A percentile compares a stretch with the other conserved stretches of the same genome.
Conservation (phyloP, 2,888 invertebrate species). For the Deilephila porcellus region DNA sequence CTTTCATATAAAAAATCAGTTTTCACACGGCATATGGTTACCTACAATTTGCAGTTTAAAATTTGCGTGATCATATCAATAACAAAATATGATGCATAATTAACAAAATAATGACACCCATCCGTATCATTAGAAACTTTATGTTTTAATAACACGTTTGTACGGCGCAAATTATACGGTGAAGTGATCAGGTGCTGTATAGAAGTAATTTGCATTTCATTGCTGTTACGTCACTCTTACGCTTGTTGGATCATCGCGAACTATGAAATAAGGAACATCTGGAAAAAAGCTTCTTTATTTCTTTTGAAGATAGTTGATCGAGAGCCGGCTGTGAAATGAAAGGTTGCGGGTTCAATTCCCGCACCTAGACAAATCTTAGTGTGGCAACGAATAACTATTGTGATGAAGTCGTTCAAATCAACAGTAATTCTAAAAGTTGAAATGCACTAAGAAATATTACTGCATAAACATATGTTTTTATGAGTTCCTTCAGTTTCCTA, state of each 20-base stretch:
- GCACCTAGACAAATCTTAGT: too few species aligned
- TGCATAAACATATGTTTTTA: neutral
- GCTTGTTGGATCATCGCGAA: slow-evolving; percentile 65
- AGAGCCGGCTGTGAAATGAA: too few species aligned
- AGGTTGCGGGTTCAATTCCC: too few species aligned
- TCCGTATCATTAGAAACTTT: neutral
- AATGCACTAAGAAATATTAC: neutral
- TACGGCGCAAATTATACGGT: slow-evolving; percentile 10
- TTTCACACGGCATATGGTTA: slow-evolving; percentile 1
- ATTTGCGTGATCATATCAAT: slow-evolving; percentile 13
- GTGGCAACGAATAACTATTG: too few species aligned
- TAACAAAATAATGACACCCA: slow-evolving; percentile 4
- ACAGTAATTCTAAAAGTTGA: neutral
- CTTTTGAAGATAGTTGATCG: neutral
- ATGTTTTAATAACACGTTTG: neutral
- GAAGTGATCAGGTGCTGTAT: neutral
- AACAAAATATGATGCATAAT: neutral
- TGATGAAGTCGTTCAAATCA: neutral
- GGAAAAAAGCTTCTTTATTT: slow-evolving; percentile 39
- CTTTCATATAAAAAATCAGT: neutral
- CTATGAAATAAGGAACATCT: slow-evolving; percentile 64
- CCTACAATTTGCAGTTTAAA: neutral
- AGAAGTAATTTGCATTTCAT: neutral
- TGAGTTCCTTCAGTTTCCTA: neutral
- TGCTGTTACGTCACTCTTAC: slow-evolving; percentile 32